These are phyloP conservation scores for Penelope pileata DNA, from an alignment of 2,113 vertebrate species.

Conservation along the genomic window DNA sequence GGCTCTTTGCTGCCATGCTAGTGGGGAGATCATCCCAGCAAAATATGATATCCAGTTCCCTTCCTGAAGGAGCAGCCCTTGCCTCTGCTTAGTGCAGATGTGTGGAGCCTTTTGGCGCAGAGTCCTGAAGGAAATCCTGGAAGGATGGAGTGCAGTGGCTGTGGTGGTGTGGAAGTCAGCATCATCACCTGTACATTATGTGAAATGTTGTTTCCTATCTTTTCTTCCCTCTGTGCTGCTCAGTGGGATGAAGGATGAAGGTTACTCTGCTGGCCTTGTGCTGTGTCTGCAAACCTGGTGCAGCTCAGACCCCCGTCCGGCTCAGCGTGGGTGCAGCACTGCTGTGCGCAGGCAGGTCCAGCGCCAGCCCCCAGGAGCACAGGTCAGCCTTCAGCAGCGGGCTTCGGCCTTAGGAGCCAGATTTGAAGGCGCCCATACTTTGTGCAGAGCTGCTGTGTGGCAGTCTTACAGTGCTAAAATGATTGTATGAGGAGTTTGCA, in stretches of 20 bases:
- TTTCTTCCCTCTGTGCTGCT: not conserved
- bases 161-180: not conserved
- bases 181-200: not conserved
- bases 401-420: not conserved
- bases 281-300: not conserved
- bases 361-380: rapidly evolving
- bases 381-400: not conserved
- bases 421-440: not conserved
- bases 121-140: not conserved
- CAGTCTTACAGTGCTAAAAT: not conserved
- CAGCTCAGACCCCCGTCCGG: not conserved
- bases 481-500: not conserved
- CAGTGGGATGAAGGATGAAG: not conserved
- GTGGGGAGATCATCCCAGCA: not conserved
- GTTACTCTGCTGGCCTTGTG: not conserved
- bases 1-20: not conserved
- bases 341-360: rapidly evolving
- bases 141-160: not conserved
- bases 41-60: not conserved
- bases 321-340: not conserved
- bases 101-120: not conserved
- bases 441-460: not conserved
- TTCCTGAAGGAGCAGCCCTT: not conserved
- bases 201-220: not conserved
- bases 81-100: not conserved